Evolutionary conservation across 64 coral and sea anemone species (phyloP).

Genomic region (Montipora capricornis): DNA sequence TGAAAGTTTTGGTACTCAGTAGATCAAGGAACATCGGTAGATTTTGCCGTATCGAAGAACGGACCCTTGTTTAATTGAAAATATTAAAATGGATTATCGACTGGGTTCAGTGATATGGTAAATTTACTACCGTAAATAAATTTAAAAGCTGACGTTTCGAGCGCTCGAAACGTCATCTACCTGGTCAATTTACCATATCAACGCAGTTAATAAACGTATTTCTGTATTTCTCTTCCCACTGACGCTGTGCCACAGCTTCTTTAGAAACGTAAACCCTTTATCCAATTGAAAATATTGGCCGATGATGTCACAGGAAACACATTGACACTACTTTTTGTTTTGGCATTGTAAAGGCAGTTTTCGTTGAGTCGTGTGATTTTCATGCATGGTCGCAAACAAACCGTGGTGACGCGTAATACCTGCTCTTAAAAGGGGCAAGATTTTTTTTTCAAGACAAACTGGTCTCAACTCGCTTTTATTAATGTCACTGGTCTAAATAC

Average conservation of each 20-base stretch:
- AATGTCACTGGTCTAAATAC: not conserved
- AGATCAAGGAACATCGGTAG: not conserved
- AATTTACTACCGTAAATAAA: no score
- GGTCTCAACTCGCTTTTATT: not conserved
- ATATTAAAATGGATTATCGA: not conserved
- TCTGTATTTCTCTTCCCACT: no score
- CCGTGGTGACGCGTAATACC: not conserved
- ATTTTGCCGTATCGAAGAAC: not conserved
- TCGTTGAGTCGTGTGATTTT: not conserved
- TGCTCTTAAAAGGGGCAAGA: not conserved
- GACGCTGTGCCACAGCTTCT: no score
- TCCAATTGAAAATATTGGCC: constrained; percentile 13
- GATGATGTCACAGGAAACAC: not conserved
- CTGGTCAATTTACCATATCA: no score
- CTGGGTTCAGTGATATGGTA: no score
- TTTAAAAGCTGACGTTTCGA: no score
- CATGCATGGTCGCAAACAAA: not conserved
- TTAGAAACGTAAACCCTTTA: no score
- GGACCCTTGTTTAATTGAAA: not conserved
- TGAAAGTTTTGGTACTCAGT: not conserved
- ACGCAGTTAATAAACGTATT: no score
- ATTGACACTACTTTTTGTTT: not conserved
- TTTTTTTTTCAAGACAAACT: not conserved
- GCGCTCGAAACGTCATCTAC: no score
- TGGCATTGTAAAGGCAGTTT: not conserved